These are phyloP conservation scores for Mallateleia sp. DNA, from an alignment of 2,888 invertebrate genomes.

Conservation along the genomic window DNA sequence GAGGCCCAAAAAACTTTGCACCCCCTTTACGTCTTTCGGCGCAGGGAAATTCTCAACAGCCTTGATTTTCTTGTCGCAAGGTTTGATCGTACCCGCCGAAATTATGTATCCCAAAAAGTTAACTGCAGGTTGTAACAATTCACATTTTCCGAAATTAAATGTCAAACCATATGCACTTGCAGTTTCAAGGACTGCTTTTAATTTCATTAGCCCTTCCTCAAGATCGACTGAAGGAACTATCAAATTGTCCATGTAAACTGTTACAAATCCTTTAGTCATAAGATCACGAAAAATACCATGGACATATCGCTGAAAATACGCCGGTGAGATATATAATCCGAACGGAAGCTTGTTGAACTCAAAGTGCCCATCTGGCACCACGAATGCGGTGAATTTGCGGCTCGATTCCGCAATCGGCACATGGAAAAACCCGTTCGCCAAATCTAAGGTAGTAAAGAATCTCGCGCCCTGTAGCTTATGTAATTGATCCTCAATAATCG, in stretches of 20 bases:
- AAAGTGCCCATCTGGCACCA: constrained; percentile 62
- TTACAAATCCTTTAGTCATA: constrained; percentile 22
- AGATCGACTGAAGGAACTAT: constrained; percentile 36
- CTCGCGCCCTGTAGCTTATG: constrained; percentile 44
- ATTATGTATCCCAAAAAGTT: constrained; percentile 58
- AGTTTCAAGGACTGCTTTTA: constrained; percentile 50
- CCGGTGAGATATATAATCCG: constrained; percentile 43
- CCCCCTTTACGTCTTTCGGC: constrained; percentile 41
- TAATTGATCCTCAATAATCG: constrained; percentile 71
- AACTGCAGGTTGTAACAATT: constrained; percentile 42
- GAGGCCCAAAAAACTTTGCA: constrained; percentile 68
- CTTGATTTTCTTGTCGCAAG: constrained; percentile 47
- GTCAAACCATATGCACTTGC: constrained; percentile 22
- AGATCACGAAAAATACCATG: constrained; percentile 56
- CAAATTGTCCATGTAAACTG: constrained; percentile 60
- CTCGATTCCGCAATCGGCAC: constrained; percentile 35
- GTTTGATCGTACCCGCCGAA: constrained; percentile 25
- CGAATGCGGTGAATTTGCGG: constrained; percentile 52
- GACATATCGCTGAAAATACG: constrained; percentile 55
- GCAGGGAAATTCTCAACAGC: constrained; percentile 70
- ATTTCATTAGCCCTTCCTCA: not conserved
- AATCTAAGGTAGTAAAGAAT: constrained; percentile 77
- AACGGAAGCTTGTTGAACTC: constrained; percentile 60
- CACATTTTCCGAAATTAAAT: constrained; percentile 45
- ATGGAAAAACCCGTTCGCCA: constrained; percentile 34